Conservation (phyloP, 2,797 vertebrate genomes). For the Babyrousa celebensis region DNA sequence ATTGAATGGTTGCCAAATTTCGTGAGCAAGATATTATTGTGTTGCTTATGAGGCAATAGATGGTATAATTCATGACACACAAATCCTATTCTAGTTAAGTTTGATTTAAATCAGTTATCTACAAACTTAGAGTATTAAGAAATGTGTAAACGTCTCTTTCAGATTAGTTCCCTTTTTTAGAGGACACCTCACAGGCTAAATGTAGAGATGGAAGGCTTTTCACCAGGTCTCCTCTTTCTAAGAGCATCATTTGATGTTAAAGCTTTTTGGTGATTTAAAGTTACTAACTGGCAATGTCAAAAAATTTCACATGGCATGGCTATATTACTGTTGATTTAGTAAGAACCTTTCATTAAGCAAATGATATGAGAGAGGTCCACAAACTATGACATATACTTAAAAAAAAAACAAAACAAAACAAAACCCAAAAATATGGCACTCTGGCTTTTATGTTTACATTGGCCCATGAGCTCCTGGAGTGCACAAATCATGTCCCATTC, state of each 20-base stretch:
- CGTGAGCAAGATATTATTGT: constrained; percentile 52
- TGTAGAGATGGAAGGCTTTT: constrained; percentile 37
- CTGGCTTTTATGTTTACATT: constrained; percentile 29
- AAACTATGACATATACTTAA: neutral
- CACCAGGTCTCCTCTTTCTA: neutral
- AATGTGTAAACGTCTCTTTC: constrained; percentile 72
- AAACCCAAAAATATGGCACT: neutral
- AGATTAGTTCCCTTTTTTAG: constrained; percentile 38
- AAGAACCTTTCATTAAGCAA: constrained; percentile 9
- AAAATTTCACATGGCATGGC: constrained; percentile 6
- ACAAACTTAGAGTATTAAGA: constrained; percentile 69
- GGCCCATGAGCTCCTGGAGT: neutral
- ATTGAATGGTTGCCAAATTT: constrained; percentile 68
- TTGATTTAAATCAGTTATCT: constrained; percentile 68
- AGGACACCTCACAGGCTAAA: constrained; percentile 40
- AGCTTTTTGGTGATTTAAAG: constrained; percentile 65
- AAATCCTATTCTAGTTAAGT: constrained; percentile 61
- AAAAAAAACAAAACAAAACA: neutral
- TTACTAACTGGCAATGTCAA: constrained; percentile 56
- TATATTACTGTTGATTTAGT: neutral
- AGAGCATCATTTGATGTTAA: constrained; percentile 58
- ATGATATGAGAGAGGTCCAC: neutral
- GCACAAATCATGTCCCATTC: neutral
- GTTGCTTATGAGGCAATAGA: constrained; percentile 58
- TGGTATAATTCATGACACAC: constrained; percentile 40